Percentiles rank a stretch among this genome's conserved stretches.
Evolutionary conservation across 2,797 vertebrate genomes (phyloP).

Genomic region (Parambassis ranga): DNA sequence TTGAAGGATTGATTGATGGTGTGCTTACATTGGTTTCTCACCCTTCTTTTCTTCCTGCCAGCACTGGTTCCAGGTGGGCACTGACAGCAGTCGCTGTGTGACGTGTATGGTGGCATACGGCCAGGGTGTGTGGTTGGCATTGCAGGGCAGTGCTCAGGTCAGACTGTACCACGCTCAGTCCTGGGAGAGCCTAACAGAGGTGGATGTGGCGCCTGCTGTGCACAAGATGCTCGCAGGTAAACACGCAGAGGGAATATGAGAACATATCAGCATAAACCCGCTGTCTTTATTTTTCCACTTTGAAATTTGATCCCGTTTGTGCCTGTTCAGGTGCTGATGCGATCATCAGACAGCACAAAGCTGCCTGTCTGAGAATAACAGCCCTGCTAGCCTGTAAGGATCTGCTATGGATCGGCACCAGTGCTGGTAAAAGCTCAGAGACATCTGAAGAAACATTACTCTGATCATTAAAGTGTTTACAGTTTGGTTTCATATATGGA

Average conservation of each 20-base stretch:
- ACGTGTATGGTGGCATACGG: constrained; percentile 93
- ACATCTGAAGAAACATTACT: background rate
- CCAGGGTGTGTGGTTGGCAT: constrained; percentile 90
- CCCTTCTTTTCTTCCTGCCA: constrained; percentile 55
- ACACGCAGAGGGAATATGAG: background rate
- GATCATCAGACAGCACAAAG: constrained; percentile 98
- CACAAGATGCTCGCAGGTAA: constrained; percentile 98
- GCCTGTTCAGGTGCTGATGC: constrained; percentile 90
- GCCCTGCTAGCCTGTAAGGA: constrained; percentile 94
- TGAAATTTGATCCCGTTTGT: background rate
- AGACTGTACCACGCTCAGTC: constrained; percentile 91
- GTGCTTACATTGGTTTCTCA: background rate
- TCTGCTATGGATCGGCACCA: constrained; percentile 96
- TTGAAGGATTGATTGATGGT: background rate
- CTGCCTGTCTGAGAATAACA: constrained; percentile 96
- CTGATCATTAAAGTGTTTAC: background rate
- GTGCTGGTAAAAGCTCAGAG: constrained; percentile 74
- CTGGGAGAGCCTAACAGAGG: constrained; percentile 92
- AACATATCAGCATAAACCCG: background rate
- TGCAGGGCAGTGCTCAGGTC: constrained; percentile 95
- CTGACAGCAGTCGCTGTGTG: constrained; percentile 90
- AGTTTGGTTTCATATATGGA: background rate
- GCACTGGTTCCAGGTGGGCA: constrained; percentile 91
- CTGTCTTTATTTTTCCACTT: background rate
- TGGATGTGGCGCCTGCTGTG: constrained; percentile 94